These are phyloP conservation scores for Pardalotus punctatus DNA, from an alignment of 2,113 vertebrate genomes.

Conservation along the genomic window DNA sequence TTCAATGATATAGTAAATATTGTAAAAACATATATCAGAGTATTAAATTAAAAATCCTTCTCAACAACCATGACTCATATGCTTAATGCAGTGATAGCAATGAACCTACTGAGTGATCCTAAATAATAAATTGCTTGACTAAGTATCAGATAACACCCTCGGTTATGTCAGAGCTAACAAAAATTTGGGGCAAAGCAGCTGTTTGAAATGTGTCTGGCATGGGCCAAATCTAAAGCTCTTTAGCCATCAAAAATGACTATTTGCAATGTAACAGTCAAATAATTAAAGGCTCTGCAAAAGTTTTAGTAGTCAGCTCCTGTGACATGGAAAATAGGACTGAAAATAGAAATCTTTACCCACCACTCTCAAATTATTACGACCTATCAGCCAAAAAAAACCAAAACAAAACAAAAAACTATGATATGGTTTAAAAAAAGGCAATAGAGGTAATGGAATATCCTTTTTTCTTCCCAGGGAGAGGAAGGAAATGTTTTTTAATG, in stretches of 20 bases:
- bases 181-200: not conserved
- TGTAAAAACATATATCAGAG: constrained; percentile 3
- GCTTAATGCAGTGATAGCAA: not conserved
- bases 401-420: too few species aligned
- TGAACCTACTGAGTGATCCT: not conserved
- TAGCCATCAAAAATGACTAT: not conserved
- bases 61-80: not conserved
- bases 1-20: not conserved
- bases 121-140: not conserved
- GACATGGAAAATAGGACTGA: not conserved
- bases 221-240: not conserved
- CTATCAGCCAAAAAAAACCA: not conserved
- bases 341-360: not conserved
- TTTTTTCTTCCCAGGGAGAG: not conserved
- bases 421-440: not conserved
- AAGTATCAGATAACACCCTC: not conserved
- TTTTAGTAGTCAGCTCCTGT: not conserved
- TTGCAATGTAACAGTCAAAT: not conserved
- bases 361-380: not conserved
- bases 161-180: not conserved
- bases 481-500: not conserved
- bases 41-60: not conserved
- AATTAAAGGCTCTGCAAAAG: not conserved
- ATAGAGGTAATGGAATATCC: not conserved
- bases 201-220: not conserved